phyloP scores from a whole-genome alignment of 1,140 invertebrate genomes.

The Tetramorium simillimum region DNA sequence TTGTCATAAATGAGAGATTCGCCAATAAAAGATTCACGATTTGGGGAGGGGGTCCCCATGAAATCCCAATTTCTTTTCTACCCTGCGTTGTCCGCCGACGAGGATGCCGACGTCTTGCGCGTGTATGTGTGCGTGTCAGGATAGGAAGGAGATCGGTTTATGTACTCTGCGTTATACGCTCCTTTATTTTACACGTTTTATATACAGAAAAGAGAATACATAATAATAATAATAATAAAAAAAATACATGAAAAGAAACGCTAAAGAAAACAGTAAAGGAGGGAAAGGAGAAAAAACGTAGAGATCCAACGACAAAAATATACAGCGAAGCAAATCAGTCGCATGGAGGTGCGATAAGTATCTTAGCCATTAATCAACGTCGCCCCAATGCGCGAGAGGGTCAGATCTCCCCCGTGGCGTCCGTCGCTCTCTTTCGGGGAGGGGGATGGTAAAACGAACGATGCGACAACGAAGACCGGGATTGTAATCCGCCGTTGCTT shows the following conservation, averaged over 20 bases:
- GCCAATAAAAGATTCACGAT: too few species aligned
- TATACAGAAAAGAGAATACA: constrained; percentile 52
- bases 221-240: not conserved
- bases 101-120: not conserved
- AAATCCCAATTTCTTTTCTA: too few species aligned
- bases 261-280: not conserved
- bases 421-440: not conserved
- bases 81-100: not conserved
- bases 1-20: too few species aligned
- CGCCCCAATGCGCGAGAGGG: constrained; percentile 2
- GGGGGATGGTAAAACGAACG: not conserved
- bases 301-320: constrained; percentile 11
- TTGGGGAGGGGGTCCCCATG: too few species aligned
- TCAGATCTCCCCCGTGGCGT: not conserved
- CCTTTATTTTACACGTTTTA: constrained; percentile 55
- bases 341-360: constrained; percentile 18
- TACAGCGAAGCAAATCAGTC: constrained; percentile 15
- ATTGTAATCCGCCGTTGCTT: not conserved
- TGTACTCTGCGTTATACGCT: constrained; percentile 63
- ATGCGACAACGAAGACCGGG: not conserved
- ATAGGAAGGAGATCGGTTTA: constrained; percentile 9
- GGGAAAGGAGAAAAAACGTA: not conserved
- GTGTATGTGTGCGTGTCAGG: not conserved
- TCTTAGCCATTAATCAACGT: constrained; percentile 35
- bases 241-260: constrained; percentile 47